These are phyloP conservation scores for Pheosia tremula DNA, from an alignment of 2,888 invertebrate species.

Conservation along the genomic window DNA sequence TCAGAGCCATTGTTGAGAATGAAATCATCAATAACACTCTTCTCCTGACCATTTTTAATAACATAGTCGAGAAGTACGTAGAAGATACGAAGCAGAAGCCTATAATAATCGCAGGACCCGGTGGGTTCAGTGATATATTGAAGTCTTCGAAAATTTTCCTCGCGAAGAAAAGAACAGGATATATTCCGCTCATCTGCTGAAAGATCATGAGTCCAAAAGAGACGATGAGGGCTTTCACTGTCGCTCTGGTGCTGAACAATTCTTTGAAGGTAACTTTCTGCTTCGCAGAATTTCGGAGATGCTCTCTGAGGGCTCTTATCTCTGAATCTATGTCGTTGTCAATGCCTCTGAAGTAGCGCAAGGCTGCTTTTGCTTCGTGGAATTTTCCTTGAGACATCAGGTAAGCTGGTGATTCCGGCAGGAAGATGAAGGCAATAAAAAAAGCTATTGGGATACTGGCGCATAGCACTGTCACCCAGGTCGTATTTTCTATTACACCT, in stretches of 20 bases:
- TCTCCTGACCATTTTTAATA: conserved; percentile 86
- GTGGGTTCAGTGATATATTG: conserved; percentile 62
- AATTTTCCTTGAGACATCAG: conserved; percentile 82
- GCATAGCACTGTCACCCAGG: conserved; percentile 71
- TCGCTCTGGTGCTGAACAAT: conserved; percentile 67
- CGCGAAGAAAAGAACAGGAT: conserved; percentile 85
- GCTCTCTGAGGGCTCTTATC: conserved; percentile 75
- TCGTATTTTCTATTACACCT: conserved; percentile 71
- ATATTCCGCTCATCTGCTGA: conserved; percentile 86
- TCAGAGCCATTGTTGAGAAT: conserved; percentile 82
- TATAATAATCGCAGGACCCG: conserved; percentile 83
- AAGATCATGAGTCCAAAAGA: conserved; percentile 87
- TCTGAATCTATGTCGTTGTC: conserved; percentile 84
- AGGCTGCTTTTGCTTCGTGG: conserved; percentile 84
- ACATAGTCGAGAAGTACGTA: conserved; percentile 82
- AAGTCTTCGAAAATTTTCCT: conserved; percentile 82
- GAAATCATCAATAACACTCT: conserved; percentile 86
- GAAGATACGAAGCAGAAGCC: conserved; percentile 85
- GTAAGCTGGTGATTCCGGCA: conserved; percentile 90
- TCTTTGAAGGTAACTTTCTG: conserved; percentile 76
- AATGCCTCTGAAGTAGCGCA: conserved; percentile 86
- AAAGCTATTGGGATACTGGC: conserved; percentile 72
- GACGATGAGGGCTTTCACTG: conserved; percentile 75
- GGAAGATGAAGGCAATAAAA: conserved; percentile 82
- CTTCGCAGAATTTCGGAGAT: conserved; percentile 69